Evolutionary conservation across 2,113 vertebrate genomes (phyloP), one percentile per base, ranked within the genome.

Genomic region (Sorex araneus): DNA sequence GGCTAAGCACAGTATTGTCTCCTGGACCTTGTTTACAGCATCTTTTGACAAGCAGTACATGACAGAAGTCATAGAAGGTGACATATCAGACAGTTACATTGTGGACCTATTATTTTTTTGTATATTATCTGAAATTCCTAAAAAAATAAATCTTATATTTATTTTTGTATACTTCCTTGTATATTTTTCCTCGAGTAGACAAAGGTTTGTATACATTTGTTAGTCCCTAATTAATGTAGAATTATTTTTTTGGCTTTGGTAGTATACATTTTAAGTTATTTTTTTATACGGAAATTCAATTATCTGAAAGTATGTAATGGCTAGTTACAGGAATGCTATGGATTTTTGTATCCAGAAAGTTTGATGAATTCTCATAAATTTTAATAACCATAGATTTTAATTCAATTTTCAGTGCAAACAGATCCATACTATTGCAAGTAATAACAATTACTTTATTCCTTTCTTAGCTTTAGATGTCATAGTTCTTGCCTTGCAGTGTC

Each of bases 321-420:
- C 83, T 64, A 16, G 16, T 94, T 90, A 90, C 73, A 69, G 77
- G 82, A 84, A 90, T 4, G 23, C 11, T 18, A 87, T 87, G 28
- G 82, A 84, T 87, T 79, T 67, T 50, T 79, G 7, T 78, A 77
- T n/a, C 30, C 82, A 92, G 77, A 92, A 94, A 94, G 50, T 25
- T 78, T 78, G 23, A 45, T 50, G 2, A 47, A 70, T 94, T 84
- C 77, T 83, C 76, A 43, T 94, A 74, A 23, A 86, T 94, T 87
- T 90, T 90, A 87, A 92, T 74, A 83, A 84, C 34, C 13, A 64
- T 87, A 92, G n/a, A 77, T 92, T 87, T 83, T 92, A 40, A 77
- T 81, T 63, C 64, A 77, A 57, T 77, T 87, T 90, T 87, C 36
- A 54, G 10, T 54, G 11, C 57, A 90, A 92, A 83, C 43, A 83